Evolutionary conservation across 2,888 invertebrate genomes (phyloP), one percentile per base, ranked within the genome.

Genomic region (Brenthis ino): DNA sequence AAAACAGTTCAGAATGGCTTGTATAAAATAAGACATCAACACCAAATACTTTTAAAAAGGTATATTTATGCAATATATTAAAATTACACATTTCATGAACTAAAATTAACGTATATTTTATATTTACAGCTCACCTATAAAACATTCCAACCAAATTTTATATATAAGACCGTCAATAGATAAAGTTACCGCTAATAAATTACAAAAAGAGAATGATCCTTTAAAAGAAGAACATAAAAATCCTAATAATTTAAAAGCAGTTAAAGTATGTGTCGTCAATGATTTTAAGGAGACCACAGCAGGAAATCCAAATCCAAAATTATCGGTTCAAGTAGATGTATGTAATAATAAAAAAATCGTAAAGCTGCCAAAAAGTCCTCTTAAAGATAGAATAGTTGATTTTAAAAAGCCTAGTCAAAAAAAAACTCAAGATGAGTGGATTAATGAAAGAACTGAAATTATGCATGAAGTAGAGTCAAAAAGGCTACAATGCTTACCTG

Each of bases 21-120:
- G 63, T 77, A 82, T 1, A 87, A 86, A 79, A 89, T 91, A 70
- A 85, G 91, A 74, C 79, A 83, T 60, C 87, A 92, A 64, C 93
- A 93, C 77, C 91, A 93, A 75, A 79, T 83, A 71, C 79, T 93
- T 60, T 77, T 92, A 47, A 89, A 88, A 80, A 91, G 93, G 93
- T 93, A 87, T 75, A 74, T 70, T 65, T 73, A 56, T 72, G 65
- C 12, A 56, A 57, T 64, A 54, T n/a, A 56, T 48, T 37, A 64
- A 60, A 64, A 60, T 16, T 54, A 43, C 37, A 8, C 37, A 43
- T 51, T 50, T 37, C 14, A 53, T 65, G 51, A 57, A 56, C 51
- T 43, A 54, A 64, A 47, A 53, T 67, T 72, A 37, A 51, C 60
- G 33, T 61, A 57, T 48, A 28, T 50, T 43, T 65, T 57, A n/a